Base-by-base conservation (phyloP, 2,888 invertebrate species). In the Pyralis farinalis region DNA sequence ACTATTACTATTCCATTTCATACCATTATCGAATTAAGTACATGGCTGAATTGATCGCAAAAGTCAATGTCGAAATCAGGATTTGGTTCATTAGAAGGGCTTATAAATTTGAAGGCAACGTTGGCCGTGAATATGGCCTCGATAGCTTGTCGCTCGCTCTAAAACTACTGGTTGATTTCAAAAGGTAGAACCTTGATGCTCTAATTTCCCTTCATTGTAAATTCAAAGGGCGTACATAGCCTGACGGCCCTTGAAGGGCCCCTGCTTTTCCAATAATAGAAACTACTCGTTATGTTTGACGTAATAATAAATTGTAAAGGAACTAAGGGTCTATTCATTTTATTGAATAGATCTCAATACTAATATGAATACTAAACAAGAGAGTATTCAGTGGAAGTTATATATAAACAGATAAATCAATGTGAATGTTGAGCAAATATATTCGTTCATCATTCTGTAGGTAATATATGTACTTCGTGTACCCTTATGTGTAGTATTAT, bases 171-270 rank as follows among this genome's bases (percentile, higher is more conserved):
- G 70, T 69, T 56, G 80, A 79, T 88, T 87, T 84, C 87, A 83
- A 87, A 86, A 85, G 79, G 72, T 71, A 51, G 67, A 76, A 81
- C 87, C 85, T 87, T 83, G 85, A 62, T 83, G 77, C 71, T 80
- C 85, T 71, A 84, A 87, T 87, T 88, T 88, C 87, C 78, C 81
- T 68, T 87, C 80, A 86, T 88, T 87, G 79, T 81, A 61, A 58
- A 88, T 88, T 85, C 87, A 85, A 73, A 76, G 63, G 72, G 80
- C 80, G 83, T 84, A 76, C 77, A 79, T 60, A 73, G 66, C 71
- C 67, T 71, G 71, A 64, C 67, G 76, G 81, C 85, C 85, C 81
- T 83, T 78, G 58, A 75, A 82, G 75, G 73, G 80, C 79, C 71
- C 65, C 66, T 57, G 49, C 55, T 60, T 60, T 66, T 64, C 58